Evolutionary conservation across 1,140 invertebrate genomes (phyloP), one percentile per base, ranked within the genome.

Genomic region (Thaumatotibia leucotreta): DNA sequence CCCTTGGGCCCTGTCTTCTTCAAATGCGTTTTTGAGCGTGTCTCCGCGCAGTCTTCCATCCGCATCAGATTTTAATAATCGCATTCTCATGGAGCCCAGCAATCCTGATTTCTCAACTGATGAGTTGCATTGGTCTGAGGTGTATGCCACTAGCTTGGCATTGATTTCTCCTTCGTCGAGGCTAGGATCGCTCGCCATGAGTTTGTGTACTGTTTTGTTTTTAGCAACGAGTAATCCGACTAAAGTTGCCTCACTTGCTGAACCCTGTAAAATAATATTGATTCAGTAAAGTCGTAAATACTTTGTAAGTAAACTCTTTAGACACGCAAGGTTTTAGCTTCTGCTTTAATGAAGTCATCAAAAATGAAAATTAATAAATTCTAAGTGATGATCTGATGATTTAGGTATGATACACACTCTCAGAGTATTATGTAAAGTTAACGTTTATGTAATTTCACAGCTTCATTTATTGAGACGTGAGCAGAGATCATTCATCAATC

Each of bases 181-280:
- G 9, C 93, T 92, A 4, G 95, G 95, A 79, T 95, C 82, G 39
- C 88, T 71, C 67, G 83, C 74, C 70, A 92, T 92, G 14, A 95
- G 69, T 50, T 92, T 92, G 50, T 92, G 89, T 5, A 96, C 92
- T n/a, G 92, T 93, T 83, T 94, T 93, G 50, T 96, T 95, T 77
- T 96, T 95, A 0, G 97, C 97, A 4, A 95, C 95, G 50, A 99
- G 83, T 8, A 99, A 86, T 52, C 95, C 95, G 0, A 99, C 93
- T 0, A 98, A 87, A 0, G 97, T 97, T 0, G 96, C 93, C 91
- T 99, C 98, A 87, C 97, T 98, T 0, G 98, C 97, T 2, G 97
- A 97, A 39, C 96, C 95, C 96, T 98, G 88, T 63, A 92, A 92
- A 73, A 65, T 76, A 45, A 61, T 49, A 68, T 10, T 35, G 11